phyloP scores from a whole-genome alignment of 2,113 vertebrate genomes.

The Hyla sarda region DNA sequence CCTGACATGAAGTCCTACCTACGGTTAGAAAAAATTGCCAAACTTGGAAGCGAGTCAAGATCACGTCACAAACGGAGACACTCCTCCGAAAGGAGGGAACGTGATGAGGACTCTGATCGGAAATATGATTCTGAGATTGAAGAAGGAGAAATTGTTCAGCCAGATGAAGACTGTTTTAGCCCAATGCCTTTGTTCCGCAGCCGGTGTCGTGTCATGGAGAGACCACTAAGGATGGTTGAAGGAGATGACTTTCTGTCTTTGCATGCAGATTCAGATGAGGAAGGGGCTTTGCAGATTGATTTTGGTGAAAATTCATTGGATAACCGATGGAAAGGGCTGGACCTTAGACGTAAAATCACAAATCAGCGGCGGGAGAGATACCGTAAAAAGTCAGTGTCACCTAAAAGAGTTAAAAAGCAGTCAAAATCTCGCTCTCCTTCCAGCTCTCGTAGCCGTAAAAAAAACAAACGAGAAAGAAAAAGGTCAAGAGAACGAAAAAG shows the following conservation, averaged over 20 bases:
- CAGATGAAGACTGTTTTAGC: conserved; percentile 70
- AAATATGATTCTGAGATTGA: conserved; percentile 85
- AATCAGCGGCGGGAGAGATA: conserved; percentile 83
- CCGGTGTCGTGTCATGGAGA: conserved; percentile 32
- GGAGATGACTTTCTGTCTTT: conserved; percentile 82
- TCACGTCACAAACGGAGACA: conserved; percentile 56
- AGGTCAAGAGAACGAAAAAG: conserved; percentile 66
- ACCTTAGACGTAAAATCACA: conserved; percentile 85
- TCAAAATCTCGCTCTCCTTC: conserved; percentile 53
- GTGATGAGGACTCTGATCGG: conserved; percentile 52
- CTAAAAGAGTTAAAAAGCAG: conserved; percentile 25
- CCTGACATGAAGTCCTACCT: conserved; percentile 60
- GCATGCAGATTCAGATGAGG: conserved; percentile 70
- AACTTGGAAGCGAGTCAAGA: conserved; percentile 53
- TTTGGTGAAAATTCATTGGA: conserved; percentile 64
- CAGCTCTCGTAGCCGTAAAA: conserved; percentile 56
- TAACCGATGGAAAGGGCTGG: conserved; percentile 78
- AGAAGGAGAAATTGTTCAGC: conserved; percentile 86
- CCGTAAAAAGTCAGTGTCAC: conserved; percentile 66
- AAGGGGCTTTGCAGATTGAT: conserved; percentile 71
- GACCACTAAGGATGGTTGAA: conserved; percentile 79
- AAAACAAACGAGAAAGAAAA: conserved; percentile 67
- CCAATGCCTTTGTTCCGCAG: conserved; percentile 64
- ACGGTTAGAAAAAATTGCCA: conserved; percentile 58
- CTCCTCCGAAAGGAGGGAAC: conserved; percentile 58